Base-by-base conservation (phyloP, 2,113 vertebrate genomes). In the Chamaea fasciata region DNA sequence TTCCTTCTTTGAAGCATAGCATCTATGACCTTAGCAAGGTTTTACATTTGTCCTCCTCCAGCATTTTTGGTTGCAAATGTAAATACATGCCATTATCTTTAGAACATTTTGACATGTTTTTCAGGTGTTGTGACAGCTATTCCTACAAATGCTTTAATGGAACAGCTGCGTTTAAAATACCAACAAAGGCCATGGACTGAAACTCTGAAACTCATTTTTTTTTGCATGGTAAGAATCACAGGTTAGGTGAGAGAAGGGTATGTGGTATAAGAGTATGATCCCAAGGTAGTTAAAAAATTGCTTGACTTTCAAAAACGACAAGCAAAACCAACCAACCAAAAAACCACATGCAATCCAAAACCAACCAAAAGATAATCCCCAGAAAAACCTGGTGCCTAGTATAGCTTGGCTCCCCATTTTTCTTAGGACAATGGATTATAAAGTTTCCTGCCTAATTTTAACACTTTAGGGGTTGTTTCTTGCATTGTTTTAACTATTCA, bases 181-280 rank as follows among this genome's bases (percentile, higher is more conserved):
- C 97, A 97, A 44, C 97, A 98, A 41, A 99, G 96, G 78, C 95
- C 97, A 7, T 99, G 98, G 98, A 97, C 88, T 73, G 98, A 99
- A 63, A 99, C 98, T 6, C 93, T 98, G 95, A 98, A 98, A 68
- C 97, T 98, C 64, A 98, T 99, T 53, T 97, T 97, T 74, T 97
- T 97, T 91, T 99, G 98, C 96, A 98, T 98, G 98, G 98, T 98
- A 98, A 96, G 97, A 79, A 86, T 65, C 1, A 3, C 49, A 81
- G 67, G 20, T 70, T 62, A 76, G 31, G 30, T 46, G 62, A 76
- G 39, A 70, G 65, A 75, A 64, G 27, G 47, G 13, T 67, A 39
- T 27, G 7, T 60, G n/a, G 7, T 74, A 3, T 64, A 73, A 57
- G 20, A 82, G 16, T 39, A 74, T 49, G 15, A 64, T 83, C 68